Evolutionary conservation across 2,113 vertebrate species (phyloP).

Genomic region (Megaptera novaeangliae): DNA sequence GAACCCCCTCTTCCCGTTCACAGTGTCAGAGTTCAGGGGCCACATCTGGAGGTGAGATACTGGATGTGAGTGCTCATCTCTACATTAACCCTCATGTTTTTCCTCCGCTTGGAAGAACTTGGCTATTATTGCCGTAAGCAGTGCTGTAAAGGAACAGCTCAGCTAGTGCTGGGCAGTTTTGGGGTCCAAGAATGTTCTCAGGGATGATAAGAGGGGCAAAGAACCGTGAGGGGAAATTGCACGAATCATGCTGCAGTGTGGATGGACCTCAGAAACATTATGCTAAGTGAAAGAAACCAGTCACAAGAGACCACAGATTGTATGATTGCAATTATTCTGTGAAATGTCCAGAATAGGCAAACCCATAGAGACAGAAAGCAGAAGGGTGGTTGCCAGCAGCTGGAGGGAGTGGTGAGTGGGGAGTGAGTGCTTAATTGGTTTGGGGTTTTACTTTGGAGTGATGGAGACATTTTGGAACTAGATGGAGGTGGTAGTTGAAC

Average conservation of each 20-base stretch:
- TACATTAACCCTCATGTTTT: background rate
- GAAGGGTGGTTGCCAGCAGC: background rate
- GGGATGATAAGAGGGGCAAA: background rate
- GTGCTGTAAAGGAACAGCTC: background rate
- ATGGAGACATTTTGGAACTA: background rate
- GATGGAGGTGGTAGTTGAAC: rapidly evolving
- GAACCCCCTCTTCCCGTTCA: rapidly evolving
- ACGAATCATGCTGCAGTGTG: rapidly evolving
- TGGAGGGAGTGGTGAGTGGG: background rate
- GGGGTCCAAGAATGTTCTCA: background rate
- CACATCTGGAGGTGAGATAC: background rate
- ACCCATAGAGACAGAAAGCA: background rate
- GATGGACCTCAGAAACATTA: background rate
- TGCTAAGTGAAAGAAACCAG: background rate
- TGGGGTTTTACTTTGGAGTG: background rate
- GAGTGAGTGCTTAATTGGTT: background rate
- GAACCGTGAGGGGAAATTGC: background rate
- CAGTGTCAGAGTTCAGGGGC: background rate
- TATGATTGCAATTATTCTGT: no score
- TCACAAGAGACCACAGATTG: background rate
- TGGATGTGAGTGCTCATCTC: background rate
- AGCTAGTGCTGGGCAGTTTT: background rate
- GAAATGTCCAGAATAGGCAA: background rate
- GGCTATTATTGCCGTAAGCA: background rate
- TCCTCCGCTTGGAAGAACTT: background rate